Percentiles rank a stretch among this genome's conserved stretches.
Conservation (phyloP, 2,113 vertebrate genomes). For the Typhlomys cinereus region DNA sequence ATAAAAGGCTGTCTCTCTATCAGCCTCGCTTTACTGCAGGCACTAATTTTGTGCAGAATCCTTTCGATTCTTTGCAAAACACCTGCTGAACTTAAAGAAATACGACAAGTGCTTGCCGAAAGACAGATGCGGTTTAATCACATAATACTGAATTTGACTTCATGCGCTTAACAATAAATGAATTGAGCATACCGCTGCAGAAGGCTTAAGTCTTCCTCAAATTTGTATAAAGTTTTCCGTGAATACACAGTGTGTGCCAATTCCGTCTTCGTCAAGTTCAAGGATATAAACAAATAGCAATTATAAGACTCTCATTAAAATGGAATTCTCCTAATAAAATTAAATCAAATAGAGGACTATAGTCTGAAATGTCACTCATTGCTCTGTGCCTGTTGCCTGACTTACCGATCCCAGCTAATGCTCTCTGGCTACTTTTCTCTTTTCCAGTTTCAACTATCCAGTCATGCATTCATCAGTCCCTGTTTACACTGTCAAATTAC, state of each 20-base stretch:
- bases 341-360: not conserved
- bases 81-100: slow-evolving; percentile 90
- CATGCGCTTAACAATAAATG: slow-evolving; percentile 84
- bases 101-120: slow-evolving; percentile 84
- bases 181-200: slow-evolving; percentile 74
- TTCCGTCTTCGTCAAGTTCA: slow-evolving; percentile 64
- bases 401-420: slow-evolving; percentile 38
- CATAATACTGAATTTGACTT: slow-evolving; percentile 87
- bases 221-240: slow-evolving; percentile 73
- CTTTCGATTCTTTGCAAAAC: slow-evolving; percentile 86
- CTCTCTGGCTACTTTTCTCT: not conserved
- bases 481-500: slow-evolving; percentile 73
- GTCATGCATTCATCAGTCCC: slow-evolving; percentile 60
- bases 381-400: not conserved
- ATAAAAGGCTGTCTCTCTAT: slow-evolving; percentile 87
- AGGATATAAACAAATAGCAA: slow-evolving; percentile 50
- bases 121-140: slow-evolving; percentile 89
- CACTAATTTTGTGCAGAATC: slow-evolving; percentile 88
- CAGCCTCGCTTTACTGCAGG: slow-evolving; percentile 85
- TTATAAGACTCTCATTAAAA: slow-evolving; percentile 64
- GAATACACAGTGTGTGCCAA: slow-evolving; percentile 63
- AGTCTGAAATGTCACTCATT: not conserved
- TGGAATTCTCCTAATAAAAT: slow-evolving; percentile 42
- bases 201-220: slow-evolving; percentile 82
- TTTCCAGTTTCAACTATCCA: slow-evolving; percentile 50